phyloP scores from a whole-genome alignment of 2,113 vertebrate species.

The Dolichotis patagonum region DNA sequence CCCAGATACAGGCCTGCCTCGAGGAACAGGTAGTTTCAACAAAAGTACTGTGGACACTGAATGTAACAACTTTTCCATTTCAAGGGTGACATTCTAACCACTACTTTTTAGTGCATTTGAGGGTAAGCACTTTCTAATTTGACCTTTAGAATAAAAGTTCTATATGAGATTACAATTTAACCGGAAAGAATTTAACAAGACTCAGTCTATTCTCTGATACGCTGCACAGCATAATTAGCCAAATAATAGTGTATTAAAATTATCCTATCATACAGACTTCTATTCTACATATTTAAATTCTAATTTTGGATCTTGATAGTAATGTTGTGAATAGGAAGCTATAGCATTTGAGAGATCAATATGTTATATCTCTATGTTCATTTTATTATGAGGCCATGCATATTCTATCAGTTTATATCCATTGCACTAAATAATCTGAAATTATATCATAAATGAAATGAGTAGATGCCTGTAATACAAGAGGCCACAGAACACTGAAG shows the following conservation, averaged over 20 bases:
- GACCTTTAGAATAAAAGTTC: constrained; percentile 79
- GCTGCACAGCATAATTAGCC: not conserved
- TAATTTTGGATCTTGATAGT: not conserved
- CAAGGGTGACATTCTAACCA: constrained; percentile 76
- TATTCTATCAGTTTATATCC: not conserved
- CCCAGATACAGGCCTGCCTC: not conserved
- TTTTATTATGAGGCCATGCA: not conserved
- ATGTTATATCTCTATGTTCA: not conserved
- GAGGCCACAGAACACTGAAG: not conserved
- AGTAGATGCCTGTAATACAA: not conserved
- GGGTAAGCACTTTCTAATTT: constrained; percentile 76
- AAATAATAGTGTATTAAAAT: not conserved
- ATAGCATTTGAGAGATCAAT: not conserved
- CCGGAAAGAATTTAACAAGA: constrained; percentile 37
- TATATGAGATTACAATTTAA: constrained; percentile 74
- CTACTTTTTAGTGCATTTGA: constrained; percentile 74
- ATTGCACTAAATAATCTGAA: not conserved
- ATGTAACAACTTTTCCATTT: constrained; percentile 75
- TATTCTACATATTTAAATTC: not conserved
- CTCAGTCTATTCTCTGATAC: not conserved
- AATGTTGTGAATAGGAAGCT: not conserved
- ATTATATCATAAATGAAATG: not conserved
- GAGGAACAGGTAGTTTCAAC: not conserved
- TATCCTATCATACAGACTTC: not conserved
- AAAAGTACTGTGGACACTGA: constrained; percentile 42